Evolutionary conservation across 1,140 invertebrate genomes (phyloP), one percentile per base, ranked within the genome.

Genomic region (Elymnias hypermnestra): DNA sequence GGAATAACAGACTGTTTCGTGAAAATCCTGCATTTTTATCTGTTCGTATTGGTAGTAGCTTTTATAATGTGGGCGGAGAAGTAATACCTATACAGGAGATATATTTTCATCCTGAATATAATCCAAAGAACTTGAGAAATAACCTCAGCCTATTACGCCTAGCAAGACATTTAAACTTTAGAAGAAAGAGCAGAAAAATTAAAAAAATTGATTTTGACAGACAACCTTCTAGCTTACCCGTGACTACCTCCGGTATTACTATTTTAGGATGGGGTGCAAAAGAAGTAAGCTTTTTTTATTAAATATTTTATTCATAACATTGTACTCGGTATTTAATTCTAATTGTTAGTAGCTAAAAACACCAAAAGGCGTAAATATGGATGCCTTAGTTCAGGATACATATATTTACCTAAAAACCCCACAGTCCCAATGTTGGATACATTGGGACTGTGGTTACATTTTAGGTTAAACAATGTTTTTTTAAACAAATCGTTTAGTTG

Each of bases 181-280:
- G 35, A 6, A 62, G 33, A 43, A 15, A 21, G 4, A 36, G 10
- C 2, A 65, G 26, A n/a, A 64, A 29, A 6, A 56, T 75, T 3
- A 67, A 68, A 49, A 82, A 76, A 58, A 82, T 82, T 12, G 56
- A 67, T n/a, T 46, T 82, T 9, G 75, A 82, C 28, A 65, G 55
- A 40, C 22, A 52, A 7, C 33, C 51, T 0, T 47, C 26, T 14
- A 26, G 13, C 7, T 31, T 83, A 13, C 57, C 73, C 0, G 2
- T 44, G 9, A 69, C 44, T 9, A 73, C 61, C 3, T 48, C 57
- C 19, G 69, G 63, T 0, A 62, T 82, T 7, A 75, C 72, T 3
- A 64, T 77, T 8, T 38, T 82, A n/a, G 75, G 77, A 4, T 82
- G 77, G 77, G 77, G 77, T n/a, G 71, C 73, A 2, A 72, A 61